Evolutionary conservation across 2,113 vertebrate genomes (phyloP).

Genomic region (Xiphophorus maculatus): DNA sequence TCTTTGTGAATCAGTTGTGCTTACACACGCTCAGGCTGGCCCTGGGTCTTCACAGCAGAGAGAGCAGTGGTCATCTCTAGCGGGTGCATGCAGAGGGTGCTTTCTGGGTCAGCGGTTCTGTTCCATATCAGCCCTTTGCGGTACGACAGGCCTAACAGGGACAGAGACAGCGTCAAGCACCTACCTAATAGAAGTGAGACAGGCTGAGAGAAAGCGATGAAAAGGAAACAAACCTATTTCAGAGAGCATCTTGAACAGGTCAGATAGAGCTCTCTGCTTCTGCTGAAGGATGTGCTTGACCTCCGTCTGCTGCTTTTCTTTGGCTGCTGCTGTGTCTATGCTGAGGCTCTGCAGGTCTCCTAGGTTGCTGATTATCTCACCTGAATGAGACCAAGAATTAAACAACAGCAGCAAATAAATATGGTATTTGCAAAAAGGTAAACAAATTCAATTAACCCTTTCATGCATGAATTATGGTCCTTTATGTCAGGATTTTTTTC

Average conservation of each 20-base stretch:
- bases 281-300: constrained; percentile 95
- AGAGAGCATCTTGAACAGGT: constrained; percentile 92
- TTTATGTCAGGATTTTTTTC: no score
- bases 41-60: constrained; percentile 62
- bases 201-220: background rate
- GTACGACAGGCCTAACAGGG: constrained; percentile 89
- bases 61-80: constrained; percentile 85
- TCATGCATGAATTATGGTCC: no score
- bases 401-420: no score
- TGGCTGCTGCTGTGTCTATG: constrained; percentile 83
- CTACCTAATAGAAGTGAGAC: accelerated
- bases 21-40: constrained; percentile 80
- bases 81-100: constrained; percentile 84
- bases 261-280: constrained; percentile 92
- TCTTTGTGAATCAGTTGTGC: background rate
- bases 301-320: constrained; percentile 90
- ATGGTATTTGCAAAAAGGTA: no score
- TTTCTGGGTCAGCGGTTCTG: constrained; percentile 77
- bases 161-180: background rate
- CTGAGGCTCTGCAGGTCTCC: constrained; percentile 85
- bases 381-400: constrained; percentile 62
- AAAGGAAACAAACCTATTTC: constrained; percentile 63
- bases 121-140: constrained; percentile 91
- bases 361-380: constrained; percentile 86
- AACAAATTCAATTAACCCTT: no score